Evolutionary conservation across 2,888 invertebrate species (phyloP), one percentile per base, ranked within the genome.

Genomic region (Rotaria macrura): DNA sequence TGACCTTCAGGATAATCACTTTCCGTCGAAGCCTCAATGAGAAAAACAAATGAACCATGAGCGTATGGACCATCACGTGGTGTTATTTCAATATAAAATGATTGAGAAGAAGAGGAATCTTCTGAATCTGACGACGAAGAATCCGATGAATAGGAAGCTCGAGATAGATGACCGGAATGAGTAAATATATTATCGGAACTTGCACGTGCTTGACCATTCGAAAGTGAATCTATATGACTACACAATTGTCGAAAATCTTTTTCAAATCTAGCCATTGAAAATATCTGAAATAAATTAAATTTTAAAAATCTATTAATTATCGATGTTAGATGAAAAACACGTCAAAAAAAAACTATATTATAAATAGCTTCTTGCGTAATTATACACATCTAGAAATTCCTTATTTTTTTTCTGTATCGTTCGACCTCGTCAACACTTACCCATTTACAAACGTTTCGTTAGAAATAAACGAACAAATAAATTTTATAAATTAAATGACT

Each of bases 1-100:
- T 96, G 95, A 91, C 96, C 95, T 89, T 96, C 95, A 65, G 97
- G 96, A 92, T 96, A 97, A 92, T 95, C 95, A 89, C 95, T 95
- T 88, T 96, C 95, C 90, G 96, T 94, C 93, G 94, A 92, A 95
- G 96, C 92, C 95, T 96, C 93, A 96, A 96, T 89, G 94, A 93
- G 92, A 96, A 96, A 86, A 20, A 74, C 34, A 55, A 83, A 88
- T 29, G 85, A 88, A 7, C 88, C 89, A n/a, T 88, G 87, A 47
- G 88, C 87, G 85, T 89, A 89, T 23, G 85, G 86, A 12, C 89
- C 89, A 47, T 87, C 88, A 38, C 87, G 87, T 10, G 89, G 89
- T n/a, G 85, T 84, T 14, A 89, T 86, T 43, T 87, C 86, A 17
- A 89, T 74, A 7, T 52, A 25, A 25, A 79, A 79, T 40, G 23